These are phyloP conservation scores for Drosophila subquinaria DNA, from an alignment of 2,888 invertebrate species.

Conservation along the genomic window DNA sequence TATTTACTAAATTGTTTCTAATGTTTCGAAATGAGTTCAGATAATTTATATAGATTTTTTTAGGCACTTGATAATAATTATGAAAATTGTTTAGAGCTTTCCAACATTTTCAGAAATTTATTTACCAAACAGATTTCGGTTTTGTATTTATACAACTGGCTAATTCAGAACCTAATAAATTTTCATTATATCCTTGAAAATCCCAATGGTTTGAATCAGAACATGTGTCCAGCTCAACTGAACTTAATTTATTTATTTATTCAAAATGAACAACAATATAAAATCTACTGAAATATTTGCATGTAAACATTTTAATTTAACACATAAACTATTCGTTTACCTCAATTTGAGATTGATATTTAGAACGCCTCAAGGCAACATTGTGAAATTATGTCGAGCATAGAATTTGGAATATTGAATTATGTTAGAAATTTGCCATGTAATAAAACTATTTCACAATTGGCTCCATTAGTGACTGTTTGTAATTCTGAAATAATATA, in stretches of 20 bases:
- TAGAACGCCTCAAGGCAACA: neutral
- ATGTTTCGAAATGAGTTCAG: no score
- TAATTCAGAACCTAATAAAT: no score
- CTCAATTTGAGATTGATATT: neutral
- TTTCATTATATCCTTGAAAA: no score
- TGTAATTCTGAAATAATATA: slow-evolving; percentile 18
- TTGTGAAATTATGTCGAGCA: neutral
- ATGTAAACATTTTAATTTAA: neutral
- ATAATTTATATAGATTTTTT: no score
- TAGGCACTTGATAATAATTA: no score
- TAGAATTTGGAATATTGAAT: neutral
- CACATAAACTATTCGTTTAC: neutral
- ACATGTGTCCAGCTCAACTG: neutral
- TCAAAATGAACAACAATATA: neutral
- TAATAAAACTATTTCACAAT: slow-evolving; percentile 20
- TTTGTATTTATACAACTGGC: no score
- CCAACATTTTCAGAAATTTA: no score
- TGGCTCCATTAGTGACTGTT: neutral
- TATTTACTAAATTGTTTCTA: no score
- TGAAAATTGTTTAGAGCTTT: no score
- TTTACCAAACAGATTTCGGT: no score
- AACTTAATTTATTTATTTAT: neutral
- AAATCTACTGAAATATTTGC: neutral
- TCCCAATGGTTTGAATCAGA: no score
- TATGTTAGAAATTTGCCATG: slow-evolving; percentile 7